Conservation (phyloP, 2,113 vertebrate species). For the Fregetta grallaria region DNA sequence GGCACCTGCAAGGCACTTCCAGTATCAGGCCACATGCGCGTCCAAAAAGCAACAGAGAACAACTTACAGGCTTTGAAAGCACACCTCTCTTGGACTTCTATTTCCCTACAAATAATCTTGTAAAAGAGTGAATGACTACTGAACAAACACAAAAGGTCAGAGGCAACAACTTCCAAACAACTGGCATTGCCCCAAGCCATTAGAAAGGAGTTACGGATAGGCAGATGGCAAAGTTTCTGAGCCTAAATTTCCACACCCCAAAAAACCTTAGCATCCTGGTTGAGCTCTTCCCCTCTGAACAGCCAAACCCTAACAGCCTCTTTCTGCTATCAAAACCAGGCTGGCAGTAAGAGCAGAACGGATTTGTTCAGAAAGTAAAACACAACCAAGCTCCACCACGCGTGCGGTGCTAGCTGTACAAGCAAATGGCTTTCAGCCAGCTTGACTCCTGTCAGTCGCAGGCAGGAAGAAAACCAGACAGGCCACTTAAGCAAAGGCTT, state of each 20-base stretch:
- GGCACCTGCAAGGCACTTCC: background rate
- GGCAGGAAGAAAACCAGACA: conserved; percentile 14
- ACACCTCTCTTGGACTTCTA: background rate
- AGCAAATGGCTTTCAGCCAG: background rate
- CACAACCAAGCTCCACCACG: background rate
- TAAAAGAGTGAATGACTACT: background rate
- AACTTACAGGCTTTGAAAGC: background rate
- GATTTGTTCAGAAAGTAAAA: background rate
- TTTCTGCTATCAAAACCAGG: background rate
- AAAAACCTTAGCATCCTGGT: background rate
- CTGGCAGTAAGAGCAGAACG: background rate
- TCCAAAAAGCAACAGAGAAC: background rate
- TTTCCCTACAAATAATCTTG: background rate
- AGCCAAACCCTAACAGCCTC: background rate
- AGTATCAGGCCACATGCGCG: background rate
- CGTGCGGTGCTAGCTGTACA: background rate
- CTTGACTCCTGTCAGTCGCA: background rate
- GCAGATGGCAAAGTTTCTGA: background rate
- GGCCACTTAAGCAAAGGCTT: background rate
- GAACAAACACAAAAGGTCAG: background rate
- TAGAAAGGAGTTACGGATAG: background rate
- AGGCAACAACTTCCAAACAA: background rate
- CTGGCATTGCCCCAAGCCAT: background rate
- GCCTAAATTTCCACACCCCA: background rate
- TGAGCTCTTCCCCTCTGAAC: background rate